Percentiles rank a stretch among this genome's conserved stretches.
phyloP scores from a whole-genome alignment of 2,888 invertebrate species.

The Thelaira solivaga region DNA sequence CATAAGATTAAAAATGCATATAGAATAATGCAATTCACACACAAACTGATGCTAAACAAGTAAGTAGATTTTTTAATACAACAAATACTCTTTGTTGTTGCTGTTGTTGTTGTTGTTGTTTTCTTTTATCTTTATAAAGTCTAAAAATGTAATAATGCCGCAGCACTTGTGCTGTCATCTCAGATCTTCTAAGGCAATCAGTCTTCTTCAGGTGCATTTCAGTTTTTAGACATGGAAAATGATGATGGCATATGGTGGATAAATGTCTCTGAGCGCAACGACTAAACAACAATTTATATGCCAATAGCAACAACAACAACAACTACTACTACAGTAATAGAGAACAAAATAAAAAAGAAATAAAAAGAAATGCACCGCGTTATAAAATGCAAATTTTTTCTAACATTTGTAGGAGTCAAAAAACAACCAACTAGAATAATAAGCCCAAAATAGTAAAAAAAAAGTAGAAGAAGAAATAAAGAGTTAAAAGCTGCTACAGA shows the following conservation, averaged over 20 bases:
- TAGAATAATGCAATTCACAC: constrained; percentile 23
- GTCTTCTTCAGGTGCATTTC: constrained; percentile 62
- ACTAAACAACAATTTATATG: constrained; percentile 1
- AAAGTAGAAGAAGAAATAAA: too few species aligned
- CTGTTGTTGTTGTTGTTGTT: not conserved
- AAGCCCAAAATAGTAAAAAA: too few species aligned
- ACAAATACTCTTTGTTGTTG: constrained; percentile 2
- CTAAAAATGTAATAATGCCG: constrained; percentile 58
- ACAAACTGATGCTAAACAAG: not conserved
- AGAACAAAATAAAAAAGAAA: not conserved
- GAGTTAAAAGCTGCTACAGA: constrained; percentile 8
- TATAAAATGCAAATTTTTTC: constrained; percentile 54
- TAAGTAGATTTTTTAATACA: not conserved
- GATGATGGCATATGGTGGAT: constrained; percentile 62
- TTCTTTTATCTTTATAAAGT: constrained; percentile 52
- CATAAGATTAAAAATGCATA: constrained; percentile 42
- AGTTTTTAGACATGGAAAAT: constrained; percentile 55
- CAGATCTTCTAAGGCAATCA: constrained; percentile 59
- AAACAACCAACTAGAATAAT: constrained; percentile 4
- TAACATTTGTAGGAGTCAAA: constrained; percentile 46
- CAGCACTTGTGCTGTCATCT: constrained; percentile 63
- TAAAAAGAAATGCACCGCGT: constrained; percentile 28
- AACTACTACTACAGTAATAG: not conserved
- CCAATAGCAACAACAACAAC: not conserved
- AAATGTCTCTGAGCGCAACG: constrained; percentile 39